Base-by-base conservation (phyloP, 92 coral and sea anemone genomes). In the Parazoanthus darwini region DNA sequence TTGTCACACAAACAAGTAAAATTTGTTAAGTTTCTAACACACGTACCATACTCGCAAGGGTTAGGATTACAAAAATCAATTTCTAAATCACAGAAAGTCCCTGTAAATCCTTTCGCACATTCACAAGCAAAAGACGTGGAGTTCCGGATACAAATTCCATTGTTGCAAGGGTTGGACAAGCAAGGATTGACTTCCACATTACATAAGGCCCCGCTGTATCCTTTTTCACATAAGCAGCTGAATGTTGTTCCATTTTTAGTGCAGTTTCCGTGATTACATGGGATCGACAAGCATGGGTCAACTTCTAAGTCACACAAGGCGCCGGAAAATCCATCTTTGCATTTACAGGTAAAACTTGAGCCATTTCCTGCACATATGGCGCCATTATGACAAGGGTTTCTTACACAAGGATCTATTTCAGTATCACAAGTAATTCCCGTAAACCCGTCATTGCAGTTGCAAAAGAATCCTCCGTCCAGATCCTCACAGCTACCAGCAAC, bases 211-310 rank as follows among this genome's bases (percentile, higher is more conserved):
- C 98, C 98, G 16, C 82, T 85, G 58, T 82, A 96, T n/a, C 96
- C 97, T 36, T 89, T 80, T 2, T 74, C 54, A 65, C 98, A 96
- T 11, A 58, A 79, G 58, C 98, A 96, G 22, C 81, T 79, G 48
- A 92, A 96, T 8, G 97, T 88, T 73, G 87, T 89, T 6, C 66
- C 91, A 4, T 87, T 85, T 29, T 85, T 89, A 8, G 92, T 77
- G 91, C 98, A 96, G 16, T 39, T 67, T 26, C 98, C 98, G 65
- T 92, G 79, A 77, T 82, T 58, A 67, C 98, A 96, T 3, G 98
- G 98, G 48, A 67, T 88, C n/a, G 94, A 81, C 74, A 86, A 91
- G 56, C 98, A 96, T 79, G 90, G 92, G 90, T 96, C 91, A 35
- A 86, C 85, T 44, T 84, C 86, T 50, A 84, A 77, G 42, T 96